Evolutionary conservation across 2,113 vertebrate species (phyloP).

Genomic region (Lasiurus borealis): DNA sequence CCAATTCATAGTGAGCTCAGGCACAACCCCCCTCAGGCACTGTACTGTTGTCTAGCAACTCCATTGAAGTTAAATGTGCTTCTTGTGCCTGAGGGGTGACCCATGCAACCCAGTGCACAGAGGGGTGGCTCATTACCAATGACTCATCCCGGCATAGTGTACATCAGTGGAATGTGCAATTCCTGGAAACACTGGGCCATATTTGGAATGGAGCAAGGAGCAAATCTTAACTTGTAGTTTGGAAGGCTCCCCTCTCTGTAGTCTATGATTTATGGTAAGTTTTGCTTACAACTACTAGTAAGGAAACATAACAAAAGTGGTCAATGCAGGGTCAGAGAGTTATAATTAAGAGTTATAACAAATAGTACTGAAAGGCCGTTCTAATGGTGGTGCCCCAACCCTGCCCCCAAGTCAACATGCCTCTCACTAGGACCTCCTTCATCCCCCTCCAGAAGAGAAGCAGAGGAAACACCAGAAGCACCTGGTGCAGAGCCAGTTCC

Average conservation of each 20-base stretch:
- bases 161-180: slow-evolving; percentile 1
- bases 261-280: slow-evolving; percentile 25
- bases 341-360: slow-evolving; percentile 24
- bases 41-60: background rate
- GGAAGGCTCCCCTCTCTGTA: slow-evolving; percentile 54
- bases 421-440: background rate
- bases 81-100: background rate
- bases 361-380: background rate
- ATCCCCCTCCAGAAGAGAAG: background rate
- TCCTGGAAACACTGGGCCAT: slow-evolving; percentile 39
- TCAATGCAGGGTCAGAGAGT: background rate
- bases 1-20: background rate
- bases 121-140: background rate
- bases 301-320: slow-evolving; percentile 62
- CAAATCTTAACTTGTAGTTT: slow-evolving; percentile 61
- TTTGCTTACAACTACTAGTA: slow-evolving; percentile 65
- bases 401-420: background rate
- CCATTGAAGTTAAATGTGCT: background rate
- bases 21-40: background rate
- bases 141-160: background rate
- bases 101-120: background rate
- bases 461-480: background rate
- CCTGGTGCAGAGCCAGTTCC: background rate
- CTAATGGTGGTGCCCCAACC: too few relatives aligned
- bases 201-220: background rate